Evolutionary conservation across 2,113 vertebrate species (phyloP).

Genomic region (Pao palembangensis): DNA sequence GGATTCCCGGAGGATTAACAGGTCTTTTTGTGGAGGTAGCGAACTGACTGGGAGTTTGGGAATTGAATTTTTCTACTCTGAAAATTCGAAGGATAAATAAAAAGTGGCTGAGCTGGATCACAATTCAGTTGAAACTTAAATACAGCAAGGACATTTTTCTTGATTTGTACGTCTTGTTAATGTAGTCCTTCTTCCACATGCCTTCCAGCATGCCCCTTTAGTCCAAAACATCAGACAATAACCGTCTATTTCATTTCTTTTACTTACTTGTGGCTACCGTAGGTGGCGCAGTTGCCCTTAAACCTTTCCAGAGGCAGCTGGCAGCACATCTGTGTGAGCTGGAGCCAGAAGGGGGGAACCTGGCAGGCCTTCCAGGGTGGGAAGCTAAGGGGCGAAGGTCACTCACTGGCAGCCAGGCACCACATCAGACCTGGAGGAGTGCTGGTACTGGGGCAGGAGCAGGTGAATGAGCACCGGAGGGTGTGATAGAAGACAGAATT

Average conservation of each 20-base stretch:
- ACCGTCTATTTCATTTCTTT: background rate
- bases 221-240: background rate
- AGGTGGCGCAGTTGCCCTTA: slow-evolving; percentile 90
- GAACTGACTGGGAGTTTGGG: slow-evolving; percentile 19
- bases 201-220: no score
- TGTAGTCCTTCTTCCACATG: no score
- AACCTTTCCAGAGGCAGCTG: slow-evolving; percentile 84
- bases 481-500: background rate
- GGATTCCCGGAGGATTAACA: slow-evolving; percentile 26
- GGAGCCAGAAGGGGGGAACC: slow-evolving; percentile 88
- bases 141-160: background rate
- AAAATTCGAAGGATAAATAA: background rate
- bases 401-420: slow-evolving; percentile 88
- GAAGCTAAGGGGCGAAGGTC: slow-evolving; percentile 80
- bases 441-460: slow-evolving; percentile 92
- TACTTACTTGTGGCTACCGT: slow-evolving; percentile 13
- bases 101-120: background rate
- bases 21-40: slow-evolving; percentile 37
- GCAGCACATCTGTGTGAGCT: slow-evolving; percentile 92
- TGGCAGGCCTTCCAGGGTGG: slow-evolving; percentile 88
- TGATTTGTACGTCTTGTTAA: no score
- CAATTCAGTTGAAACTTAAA: background rate
- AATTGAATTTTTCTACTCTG: background rate
- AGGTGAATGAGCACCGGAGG: slow-evolving; percentile 72
- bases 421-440: slow-evolving; percentile 87